A percentile compares a stretch with the other conserved stretches of the same genome.
Conservation (phyloP, 2,797 vertebrate genomes). For the Fistularia commersonii region DNA sequence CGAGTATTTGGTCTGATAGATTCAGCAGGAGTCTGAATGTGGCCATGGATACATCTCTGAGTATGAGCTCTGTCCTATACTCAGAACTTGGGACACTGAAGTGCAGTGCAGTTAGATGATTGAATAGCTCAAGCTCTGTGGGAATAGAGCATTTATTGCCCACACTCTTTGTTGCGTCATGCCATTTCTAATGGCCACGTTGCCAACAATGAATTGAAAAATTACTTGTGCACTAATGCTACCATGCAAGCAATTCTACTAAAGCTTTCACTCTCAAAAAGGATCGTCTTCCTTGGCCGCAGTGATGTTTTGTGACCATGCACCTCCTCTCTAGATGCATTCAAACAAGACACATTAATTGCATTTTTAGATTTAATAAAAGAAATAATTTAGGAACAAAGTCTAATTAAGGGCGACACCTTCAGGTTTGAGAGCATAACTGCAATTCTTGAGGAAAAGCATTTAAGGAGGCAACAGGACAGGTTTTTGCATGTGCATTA, state of each 20-base stretch:
- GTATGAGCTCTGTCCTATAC: background rate
- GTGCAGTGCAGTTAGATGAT: background rate
- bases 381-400: constrained; percentile 3
- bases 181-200: background rate
- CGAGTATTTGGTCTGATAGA: background rate
- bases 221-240: background rate
- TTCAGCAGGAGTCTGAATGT: constrained; percentile 5
- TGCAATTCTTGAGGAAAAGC: constrained; percentile 22
- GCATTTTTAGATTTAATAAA: background rate
- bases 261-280: background rate
- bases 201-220: constrained; percentile 4
- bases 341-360: background rate
- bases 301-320: background rate
- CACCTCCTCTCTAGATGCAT: background rate
- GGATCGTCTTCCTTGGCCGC: background rate
- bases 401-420: constrained; percentile 45
- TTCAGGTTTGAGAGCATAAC: constrained; percentile 45
- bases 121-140: no score
- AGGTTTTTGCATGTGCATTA: no score
- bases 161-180: constrained; percentile 7
- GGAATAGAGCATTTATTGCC: constrained; percentile 2
- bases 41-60: background rate
- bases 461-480: background rate
- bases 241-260: background rate
- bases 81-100: constrained; percentile 1